Percentiles rank a stretch among this genome's conserved stretches.
Conservation (phyloP, 2,797 vertebrate species). For the Sus cebifrons region DNA sequence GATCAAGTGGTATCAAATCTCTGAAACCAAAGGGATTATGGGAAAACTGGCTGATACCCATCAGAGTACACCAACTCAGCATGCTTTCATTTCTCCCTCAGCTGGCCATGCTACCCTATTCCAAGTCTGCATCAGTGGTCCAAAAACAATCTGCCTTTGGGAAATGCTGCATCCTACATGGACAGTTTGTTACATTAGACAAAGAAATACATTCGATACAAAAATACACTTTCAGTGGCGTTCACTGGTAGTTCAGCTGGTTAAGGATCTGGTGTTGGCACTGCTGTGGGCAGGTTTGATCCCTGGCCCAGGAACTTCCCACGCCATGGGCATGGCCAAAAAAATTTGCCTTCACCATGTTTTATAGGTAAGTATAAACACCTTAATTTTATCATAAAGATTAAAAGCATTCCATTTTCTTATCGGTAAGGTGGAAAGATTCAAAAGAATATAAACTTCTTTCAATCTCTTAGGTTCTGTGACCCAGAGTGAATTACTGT, state of each 20-base stretch:
- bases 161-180: not conserved
- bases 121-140: not conserved
- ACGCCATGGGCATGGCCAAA: no score
- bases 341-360: not conserved
- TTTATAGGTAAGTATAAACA: not conserved
- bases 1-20: not conserved
- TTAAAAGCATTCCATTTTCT: not conserved
- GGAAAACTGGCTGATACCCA: not conserved
- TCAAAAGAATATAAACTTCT: not conserved
- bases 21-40: conserved; percentile 26
- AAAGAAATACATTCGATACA: not conserved
- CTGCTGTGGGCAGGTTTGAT: no score
- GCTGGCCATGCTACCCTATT: not conserved
- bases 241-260: no score
- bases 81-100: not conserved
- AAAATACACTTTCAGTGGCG: not conserved
- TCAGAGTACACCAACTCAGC: not conserved
- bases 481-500: not conserved
- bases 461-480: not conserved
- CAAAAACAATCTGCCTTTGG: not conserved
- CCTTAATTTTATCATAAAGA: not conserved
- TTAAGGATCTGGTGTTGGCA: no score
- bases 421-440: not conserved
- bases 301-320: no score
- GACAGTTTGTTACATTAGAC: not conserved